phyloP scores from a whole-genome alignment of 1,140 invertebrate species.

The Atta cephalotes region DNA sequence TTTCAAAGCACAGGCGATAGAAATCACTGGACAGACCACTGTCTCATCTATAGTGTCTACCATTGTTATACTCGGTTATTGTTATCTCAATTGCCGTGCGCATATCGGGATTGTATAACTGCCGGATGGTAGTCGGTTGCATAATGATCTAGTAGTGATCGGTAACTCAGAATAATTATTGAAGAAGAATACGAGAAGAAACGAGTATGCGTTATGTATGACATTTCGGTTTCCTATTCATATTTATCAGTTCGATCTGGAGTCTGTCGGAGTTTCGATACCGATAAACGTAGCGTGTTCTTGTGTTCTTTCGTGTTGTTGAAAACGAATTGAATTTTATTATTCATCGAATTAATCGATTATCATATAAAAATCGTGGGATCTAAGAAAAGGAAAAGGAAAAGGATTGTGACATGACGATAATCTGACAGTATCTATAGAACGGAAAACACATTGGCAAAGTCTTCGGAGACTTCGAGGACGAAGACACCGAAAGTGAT shows the following conservation, averaged over 20 bases:
- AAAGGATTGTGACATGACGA: background rate
- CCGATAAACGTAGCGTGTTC: background rate
- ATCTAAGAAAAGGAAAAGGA: background rate
- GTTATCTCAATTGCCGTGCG: constrained; percentile 15
- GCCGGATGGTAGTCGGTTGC: constrained; percentile 34
- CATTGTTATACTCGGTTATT: constrained; percentile 44
- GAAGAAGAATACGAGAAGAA: constrained; percentile 1
- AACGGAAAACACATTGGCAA: background rate
- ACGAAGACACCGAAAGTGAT: constrained; percentile 34
- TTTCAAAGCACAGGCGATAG: background rate
- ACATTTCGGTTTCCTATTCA: background rate
- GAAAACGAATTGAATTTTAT: background rate
- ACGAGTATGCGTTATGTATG: background rate
- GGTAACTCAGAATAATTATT: background rate
- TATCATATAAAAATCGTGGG: background rate
- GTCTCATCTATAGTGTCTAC: background rate
- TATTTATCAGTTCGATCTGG: background rate
- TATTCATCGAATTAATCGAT: background rate
- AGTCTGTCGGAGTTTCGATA: background rate
- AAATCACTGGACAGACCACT: background rate
- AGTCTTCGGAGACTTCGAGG: background rate
- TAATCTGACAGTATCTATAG: background rate
- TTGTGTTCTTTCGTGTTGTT: background rate
- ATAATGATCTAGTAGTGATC: constrained; percentile 26
- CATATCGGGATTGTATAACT: constrained; percentile 55